Percentiles rank a stretch among this genome's conserved stretches.
These are phyloP conservation scores for Acromyrmex heyeri DNA, from an alignment of 1,140 invertebrate species.

Conservation along the genomic window DNA sequence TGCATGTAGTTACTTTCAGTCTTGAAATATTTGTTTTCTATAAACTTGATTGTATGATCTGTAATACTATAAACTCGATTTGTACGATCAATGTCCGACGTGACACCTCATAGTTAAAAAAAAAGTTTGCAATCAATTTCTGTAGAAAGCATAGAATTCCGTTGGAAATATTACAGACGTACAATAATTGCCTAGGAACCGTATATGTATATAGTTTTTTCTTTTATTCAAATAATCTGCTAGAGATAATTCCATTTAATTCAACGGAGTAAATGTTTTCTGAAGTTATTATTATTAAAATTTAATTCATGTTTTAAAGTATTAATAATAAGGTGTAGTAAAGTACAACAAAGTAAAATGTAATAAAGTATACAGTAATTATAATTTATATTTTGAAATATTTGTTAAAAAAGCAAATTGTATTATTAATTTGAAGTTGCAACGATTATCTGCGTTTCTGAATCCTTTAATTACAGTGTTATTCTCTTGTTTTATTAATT, in stretches of 20 bases:
- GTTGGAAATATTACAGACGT: neutral
- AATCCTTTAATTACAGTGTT: neutral
- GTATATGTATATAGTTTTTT: neutral
- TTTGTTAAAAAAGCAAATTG: neutral
- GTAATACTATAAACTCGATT: neutral
- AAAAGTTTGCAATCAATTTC: conserved; percentile 11
- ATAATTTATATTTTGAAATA: neutral
- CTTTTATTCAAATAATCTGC: conserved; percentile 4
- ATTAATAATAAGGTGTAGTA: too few species aligned
- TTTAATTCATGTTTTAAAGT: neutral
- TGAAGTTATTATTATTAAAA: conserved; percentile 7
- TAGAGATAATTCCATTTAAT: neutral
- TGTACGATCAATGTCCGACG: neutral
- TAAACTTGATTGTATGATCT: neutral
- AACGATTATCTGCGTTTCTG: neutral
- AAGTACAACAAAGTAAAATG: too few species aligned
- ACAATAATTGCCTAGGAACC: conserved; percentile 17
- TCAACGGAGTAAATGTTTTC: neutral
- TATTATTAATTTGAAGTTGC: neutral
- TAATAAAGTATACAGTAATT: too few species aligned
- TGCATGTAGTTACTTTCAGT: conserved; percentile 12
- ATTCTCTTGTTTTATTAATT: conserved; percentile 19
- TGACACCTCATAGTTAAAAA: conserved; percentile 2
- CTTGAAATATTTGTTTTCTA: conserved; percentile 35
- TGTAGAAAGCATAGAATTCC: neutral